phyloP scores from a whole-genome alignment of 2,888 invertebrate species.

The Drosophila pseudotalamancana region DNA sequence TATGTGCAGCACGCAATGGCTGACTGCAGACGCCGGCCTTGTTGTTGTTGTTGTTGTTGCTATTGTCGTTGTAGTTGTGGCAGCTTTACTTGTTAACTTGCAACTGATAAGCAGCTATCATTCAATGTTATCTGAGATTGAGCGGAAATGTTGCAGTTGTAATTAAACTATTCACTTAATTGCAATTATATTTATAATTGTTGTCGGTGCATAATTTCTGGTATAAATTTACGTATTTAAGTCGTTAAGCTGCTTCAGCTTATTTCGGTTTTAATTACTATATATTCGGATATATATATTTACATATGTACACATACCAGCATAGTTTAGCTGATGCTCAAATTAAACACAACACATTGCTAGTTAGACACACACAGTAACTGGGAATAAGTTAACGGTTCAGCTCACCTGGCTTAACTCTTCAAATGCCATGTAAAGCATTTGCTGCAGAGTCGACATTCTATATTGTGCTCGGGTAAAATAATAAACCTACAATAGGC shows the following conservation, averaged over 20 bases:
- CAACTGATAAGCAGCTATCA: conserved; percentile 47
- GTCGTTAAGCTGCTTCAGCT: background rate
- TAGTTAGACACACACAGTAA: conserved; percentile 5
- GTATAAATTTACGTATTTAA: background rate
- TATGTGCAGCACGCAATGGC: conserved; percentile 69
- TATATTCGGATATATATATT: background rate
- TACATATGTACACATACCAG: conserved; percentile 11
- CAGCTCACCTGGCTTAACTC: conserved; percentile 46
- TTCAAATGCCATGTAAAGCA: conserved; percentile 33
- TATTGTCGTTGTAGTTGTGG: conserved; percentile 12
- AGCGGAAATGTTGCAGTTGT: conserved; percentile 61
- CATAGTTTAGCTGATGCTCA: background rate
- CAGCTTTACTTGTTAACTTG: conserved; percentile 32
- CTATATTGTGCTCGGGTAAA: conserved; percentile 36
- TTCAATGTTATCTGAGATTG: conserved; percentile 62
- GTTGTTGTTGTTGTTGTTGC: conserved; percentile 21
- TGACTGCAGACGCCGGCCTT: conserved; percentile 41
- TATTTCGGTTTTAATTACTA: conserved; percentile 1
- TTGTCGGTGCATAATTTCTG: conserved; percentile 27
- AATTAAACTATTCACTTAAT: conserved; percentile 33
- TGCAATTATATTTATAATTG: conserved; percentile 23
- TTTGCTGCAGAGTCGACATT: conserved; percentile 27
- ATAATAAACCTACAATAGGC: conserved; percentile 34
- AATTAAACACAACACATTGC: background rate
- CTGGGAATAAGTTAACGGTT: background rate